phyloP scores from a whole-genome alignment of 2,888 invertebrate species.

The Amphiduros pacificus region DNA sequence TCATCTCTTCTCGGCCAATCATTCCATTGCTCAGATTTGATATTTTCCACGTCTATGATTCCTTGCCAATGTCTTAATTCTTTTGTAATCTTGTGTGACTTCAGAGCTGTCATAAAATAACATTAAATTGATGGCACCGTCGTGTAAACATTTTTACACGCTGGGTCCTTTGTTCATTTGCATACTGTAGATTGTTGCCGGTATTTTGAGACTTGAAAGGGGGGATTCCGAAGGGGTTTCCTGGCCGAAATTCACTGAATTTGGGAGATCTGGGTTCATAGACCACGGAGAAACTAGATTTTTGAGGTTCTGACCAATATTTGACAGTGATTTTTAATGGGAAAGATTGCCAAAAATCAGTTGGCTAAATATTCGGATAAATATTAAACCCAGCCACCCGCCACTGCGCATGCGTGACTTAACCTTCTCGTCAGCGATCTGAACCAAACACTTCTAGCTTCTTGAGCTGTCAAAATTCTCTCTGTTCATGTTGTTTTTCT shows the following conservation, averaged over 20 bases:
- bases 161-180: conserved; percentile 14
- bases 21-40: too few relatives aligned
- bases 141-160: conserved; percentile 7
- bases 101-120: too few relatives aligned
- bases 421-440: too few relatives aligned
- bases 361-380: conserved; percentile 18
- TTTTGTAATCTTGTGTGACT: too few relatives aligned
- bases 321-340: neutral
- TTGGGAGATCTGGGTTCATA: neutral
- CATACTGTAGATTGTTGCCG: conserved; percentile 17
- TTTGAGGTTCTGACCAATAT: neutral
- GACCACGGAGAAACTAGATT: conserved; percentile 6
- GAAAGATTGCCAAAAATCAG: conserved; percentile 6
- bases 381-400: conserved; percentile 12
- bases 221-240: conserved; percentile 6
- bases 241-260: conserved; percentile 2
- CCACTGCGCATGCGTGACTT: conserved; percentile 15
- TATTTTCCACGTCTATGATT: too few relatives aligned
- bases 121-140: too few relatives aligned
- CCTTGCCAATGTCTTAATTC: too few relatives aligned
- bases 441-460: too few relatives aligned
- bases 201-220: too few relatives aligned
- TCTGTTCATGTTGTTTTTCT: too few relatives aligned
- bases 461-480: too few relatives aligned
- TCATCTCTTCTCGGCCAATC: too few relatives aligned